Percentiles rank a stretch among this genome's conserved stretches.
Conservation (phyloP, 2,888 invertebrate genomes). For the Cantharis nigra region DNA sequence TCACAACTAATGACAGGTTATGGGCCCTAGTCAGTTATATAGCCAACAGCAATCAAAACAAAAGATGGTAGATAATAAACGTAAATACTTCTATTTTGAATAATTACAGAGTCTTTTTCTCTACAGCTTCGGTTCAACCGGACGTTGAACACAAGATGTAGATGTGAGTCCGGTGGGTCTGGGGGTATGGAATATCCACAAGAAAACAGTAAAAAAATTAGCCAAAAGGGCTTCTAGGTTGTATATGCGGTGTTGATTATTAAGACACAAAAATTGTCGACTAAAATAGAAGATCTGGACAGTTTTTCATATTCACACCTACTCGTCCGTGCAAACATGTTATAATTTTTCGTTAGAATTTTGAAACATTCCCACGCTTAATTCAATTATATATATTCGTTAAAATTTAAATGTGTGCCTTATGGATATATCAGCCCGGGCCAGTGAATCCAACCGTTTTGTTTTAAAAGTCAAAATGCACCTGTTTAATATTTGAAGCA, state of each 20-base stretch:
- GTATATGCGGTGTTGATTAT: not conserved
- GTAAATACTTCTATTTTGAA: no score
- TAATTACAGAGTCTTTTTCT: no score
- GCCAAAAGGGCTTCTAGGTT: no score
- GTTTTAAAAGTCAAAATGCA: constrained; percentile 15
- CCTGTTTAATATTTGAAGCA: constrained; percentile 23
- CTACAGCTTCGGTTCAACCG: no score
- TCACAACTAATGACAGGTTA: no score
- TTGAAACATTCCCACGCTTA: constrained; percentile 37
- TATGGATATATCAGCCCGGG: constrained; percentile 26
- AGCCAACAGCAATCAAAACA: no score
- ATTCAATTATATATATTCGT: constrained; percentile 38
- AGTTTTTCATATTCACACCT: constrained; percentile 9
- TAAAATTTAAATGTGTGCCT: constrained; percentile 33
- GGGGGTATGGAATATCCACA: no score
- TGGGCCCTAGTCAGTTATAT: no score
- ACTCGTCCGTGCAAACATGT: constrained; percentile 2
- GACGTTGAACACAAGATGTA: no score
- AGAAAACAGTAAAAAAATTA: no score
- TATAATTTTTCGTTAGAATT: constrained; percentile 21
- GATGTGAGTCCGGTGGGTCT: no score
- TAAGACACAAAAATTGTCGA: not conserved
- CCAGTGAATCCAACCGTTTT: constrained; percentile 18
- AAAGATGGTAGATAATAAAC: no score
- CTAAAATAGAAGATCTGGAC: not conserved